Conservation (phyloP, 2,888 invertebrate species). For the Papilio protenor region DNA sequence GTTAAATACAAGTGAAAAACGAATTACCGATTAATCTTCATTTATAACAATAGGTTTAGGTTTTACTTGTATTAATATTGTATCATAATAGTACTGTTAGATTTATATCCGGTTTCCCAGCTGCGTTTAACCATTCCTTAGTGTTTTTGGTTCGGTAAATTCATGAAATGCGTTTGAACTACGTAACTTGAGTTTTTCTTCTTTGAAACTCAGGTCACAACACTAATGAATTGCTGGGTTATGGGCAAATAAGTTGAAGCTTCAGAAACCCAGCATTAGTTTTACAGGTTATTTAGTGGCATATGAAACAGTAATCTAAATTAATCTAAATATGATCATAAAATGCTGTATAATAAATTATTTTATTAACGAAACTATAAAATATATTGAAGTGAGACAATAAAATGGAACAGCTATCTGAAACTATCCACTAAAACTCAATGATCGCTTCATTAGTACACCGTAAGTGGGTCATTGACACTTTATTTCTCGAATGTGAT, state of each 20-base stretch:
- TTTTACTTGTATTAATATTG: neutral
- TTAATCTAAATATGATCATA: too few relatives aligned
- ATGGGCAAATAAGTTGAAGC: too few relatives aligned
- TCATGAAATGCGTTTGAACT: too few relatives aligned
- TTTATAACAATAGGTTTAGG: too few relatives aligned
- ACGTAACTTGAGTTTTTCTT: too few relatives aligned
- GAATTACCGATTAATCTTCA: neutral
- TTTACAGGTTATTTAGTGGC: neutral
- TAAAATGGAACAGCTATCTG: conserved; percentile 13
- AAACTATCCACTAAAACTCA: conserved; percentile 23
- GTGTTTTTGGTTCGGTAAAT: too few relatives aligned
- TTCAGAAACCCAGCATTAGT: neutral
- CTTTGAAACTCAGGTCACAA: too few relatives aligned
- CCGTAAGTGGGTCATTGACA: conserved; percentile 31
- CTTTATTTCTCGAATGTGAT: conserved; percentile 28
- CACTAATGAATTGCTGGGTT: too few relatives aligned
- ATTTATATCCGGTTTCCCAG: neutral
- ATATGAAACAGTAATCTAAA: too few relatives aligned
- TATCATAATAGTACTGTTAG: neutral
- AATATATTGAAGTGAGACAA: neutral
- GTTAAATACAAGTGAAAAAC: neutral
- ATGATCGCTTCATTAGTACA: conserved; percentile 24
- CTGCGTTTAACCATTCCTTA: too few relatives aligned
- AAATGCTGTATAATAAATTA: neutral
- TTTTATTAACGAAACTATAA: conserved; percentile 16